Evolutionary conservation across 1,140 invertebrate species (phyloP).

Genomic region (Scaptomyza graminum): DNA sequence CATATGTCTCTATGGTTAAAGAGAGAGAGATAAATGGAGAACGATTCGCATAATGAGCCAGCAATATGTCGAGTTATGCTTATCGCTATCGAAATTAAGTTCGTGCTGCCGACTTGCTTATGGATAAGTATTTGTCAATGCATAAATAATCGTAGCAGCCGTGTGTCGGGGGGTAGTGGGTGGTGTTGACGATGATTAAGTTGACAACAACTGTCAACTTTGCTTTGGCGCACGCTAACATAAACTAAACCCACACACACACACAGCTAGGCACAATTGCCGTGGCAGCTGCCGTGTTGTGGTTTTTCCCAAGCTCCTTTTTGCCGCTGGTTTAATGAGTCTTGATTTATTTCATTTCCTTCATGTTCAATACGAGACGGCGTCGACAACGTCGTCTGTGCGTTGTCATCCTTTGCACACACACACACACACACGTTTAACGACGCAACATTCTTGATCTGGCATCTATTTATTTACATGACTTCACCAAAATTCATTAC

Average conservation of each 20-base stretch:
- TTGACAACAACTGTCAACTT: conserved; percentile 80
- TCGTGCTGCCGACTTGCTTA: conserved; percentile 53
- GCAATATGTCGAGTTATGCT: conserved; percentile 72
- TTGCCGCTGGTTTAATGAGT: conserved; percentile 72
- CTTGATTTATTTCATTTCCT: conserved; percentile 80
- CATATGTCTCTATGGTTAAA: too few relatives aligned
- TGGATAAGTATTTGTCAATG: conserved; percentile 52
- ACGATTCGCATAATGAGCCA: conserved; percentile 59
- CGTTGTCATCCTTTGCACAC: conserved; percentile 34
- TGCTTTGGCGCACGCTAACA: conserved; percentile 58
- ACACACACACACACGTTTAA: conserved; percentile 11
- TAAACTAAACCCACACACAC: conserved; percentile 48
- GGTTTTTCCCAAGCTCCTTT: conserved; percentile 42
- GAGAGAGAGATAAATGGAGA: neutral
- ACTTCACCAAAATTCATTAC: conserved; percentile 59
- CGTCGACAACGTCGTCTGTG: conserved; percentile 22
- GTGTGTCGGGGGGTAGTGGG: conserved; percentile 5
- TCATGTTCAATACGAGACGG: conserved; percentile 50
- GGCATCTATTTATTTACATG: conserved; percentile 57
- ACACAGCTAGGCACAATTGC: conserved; percentile 13
- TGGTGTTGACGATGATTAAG: conserved; percentile 75
- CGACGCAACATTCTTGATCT: conserved; percentile 1
- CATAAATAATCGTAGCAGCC: conserved; percentile 33
- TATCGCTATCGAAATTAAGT: conserved; percentile 66
- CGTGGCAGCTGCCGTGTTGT: conserved; percentile 46